These are phyloP conservation scores for Rhinogobio ventralis DNA, from an alignment of 2,797 vertebrate genomes.

Conservation along the genomic window DNA sequence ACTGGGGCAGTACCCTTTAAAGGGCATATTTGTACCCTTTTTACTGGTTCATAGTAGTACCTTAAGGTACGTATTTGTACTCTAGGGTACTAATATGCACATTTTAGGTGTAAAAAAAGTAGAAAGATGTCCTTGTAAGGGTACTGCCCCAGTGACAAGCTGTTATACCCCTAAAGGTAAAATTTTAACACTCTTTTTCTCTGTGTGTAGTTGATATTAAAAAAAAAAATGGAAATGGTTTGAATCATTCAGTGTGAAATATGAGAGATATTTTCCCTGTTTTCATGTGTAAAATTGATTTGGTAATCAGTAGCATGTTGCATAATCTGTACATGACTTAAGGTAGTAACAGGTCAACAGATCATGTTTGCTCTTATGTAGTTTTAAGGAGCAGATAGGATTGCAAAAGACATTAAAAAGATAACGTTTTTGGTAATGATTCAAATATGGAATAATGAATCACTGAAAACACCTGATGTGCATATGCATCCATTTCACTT, in stretches of 20 bases:
- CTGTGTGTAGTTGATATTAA: background rate
- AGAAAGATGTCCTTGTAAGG: no score
- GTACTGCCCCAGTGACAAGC: no score
- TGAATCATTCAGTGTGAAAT: background rate
- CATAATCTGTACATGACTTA: background rate
- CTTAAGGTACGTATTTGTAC: no score
- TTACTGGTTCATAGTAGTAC: no score
- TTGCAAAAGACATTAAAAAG: background rate
- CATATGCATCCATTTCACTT: background rate
- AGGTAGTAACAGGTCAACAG: background rate
- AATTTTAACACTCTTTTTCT: no score
- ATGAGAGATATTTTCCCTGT: background rate
- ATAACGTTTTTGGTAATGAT: background rate
- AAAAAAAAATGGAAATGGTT: background rate
- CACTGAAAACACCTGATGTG: background rate
- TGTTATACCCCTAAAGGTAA: no score
- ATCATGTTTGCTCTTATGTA: background rate
- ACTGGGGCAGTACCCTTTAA: no score
- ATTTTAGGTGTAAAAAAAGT: no score
- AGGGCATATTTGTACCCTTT: no score
- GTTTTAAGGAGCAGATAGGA: background rate
- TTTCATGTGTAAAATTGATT: constrained; percentile 15
- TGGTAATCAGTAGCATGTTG: background rate
- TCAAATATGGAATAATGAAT: background rate
- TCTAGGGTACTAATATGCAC: no score